phyloP scores from a whole-genome alignment of 2,113 vertebrate species.

The Podarcis raffonei region DNA sequence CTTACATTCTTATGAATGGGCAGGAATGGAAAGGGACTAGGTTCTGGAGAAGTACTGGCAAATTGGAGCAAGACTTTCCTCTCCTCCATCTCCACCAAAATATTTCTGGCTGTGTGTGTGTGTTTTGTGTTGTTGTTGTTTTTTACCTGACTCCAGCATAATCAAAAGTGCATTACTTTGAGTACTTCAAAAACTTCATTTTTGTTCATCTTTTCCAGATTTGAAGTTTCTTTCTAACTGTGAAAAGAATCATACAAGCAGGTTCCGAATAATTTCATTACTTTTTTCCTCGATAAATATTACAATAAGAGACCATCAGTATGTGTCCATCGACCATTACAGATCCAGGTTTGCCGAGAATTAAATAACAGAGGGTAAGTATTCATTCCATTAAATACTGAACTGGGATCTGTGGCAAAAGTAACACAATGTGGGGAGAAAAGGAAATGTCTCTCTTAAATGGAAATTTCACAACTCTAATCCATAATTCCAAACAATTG shows the following conservation, averaged over 20 bases:
- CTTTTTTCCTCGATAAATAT: not conserved
- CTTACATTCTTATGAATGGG: too few species aligned
- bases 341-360: not conserved
- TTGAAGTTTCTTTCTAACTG: not conserved
- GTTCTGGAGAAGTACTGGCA: not conserved
- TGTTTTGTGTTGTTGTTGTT: not conserved
- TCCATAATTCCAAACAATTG: constrained; percentile 57
- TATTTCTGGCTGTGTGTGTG: too few species aligned
- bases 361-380: not conserved
- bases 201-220: not conserved
- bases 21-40: not conserved
- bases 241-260: not conserved
- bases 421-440: constrained; percentile 33
- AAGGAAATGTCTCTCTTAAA: constrained; percentile 48
- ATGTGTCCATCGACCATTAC: not conserved
- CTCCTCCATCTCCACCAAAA: too few species aligned
- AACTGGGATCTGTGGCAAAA: not conserved
- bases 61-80: not conserved
- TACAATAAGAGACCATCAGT: too few species aligned
- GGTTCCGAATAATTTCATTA: not conserved
- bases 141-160: not conserved
- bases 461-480: constrained; percentile 46
- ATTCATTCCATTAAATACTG: too few species aligned
- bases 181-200: not conserved
- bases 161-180: not conserved